Base-by-base conservation (phyloP, 2,888 invertebrate species). In the Eulithis testata region DNA sequence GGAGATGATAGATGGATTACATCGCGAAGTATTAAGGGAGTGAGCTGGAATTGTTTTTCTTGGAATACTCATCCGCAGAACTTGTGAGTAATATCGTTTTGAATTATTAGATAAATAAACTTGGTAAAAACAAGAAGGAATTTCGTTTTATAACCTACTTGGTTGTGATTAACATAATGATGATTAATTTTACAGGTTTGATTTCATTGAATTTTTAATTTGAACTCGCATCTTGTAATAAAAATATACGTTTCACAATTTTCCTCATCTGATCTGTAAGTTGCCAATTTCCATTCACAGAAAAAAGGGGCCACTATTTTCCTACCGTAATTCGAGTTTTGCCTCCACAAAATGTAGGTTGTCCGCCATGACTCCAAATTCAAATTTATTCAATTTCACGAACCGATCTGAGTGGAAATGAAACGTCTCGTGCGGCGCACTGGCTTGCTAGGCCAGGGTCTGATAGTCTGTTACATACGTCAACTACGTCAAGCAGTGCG, bases 361-460 rank as follows among this genome's bases (percentile, higher is more conserved):
- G 61, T 58, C 73, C 73, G 74, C 75, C 76, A 72, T 73, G 76
- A 78, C 76, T 81, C 79, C 77, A 79, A 83, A 90, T 90, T 90
- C 89, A 91, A 91, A 91, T 91, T 90, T 91, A 91, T 91, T 91
- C 91, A 89, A 91, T 88, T 90, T 86, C 80, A 70, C 66, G 73
- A 73, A 84, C 77, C 85, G 85, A 87, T 83, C 81, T 83, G 77
- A 78, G 86, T 86, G 88, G 86, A 88, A 89, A 89, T 88, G 88
- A 89, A 87, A 87, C 85, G 86, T 84, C 84, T 83, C 78, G 75
- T 71, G 65, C 63, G 61, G 66, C 68, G 72, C 69, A 81, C 85
- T 85, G 78, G 88, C 86, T 83, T 75, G 78, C 76, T 82, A 82
- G 84, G 86, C 56, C 53, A 4, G 21, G 56, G 31, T 44, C 53